Evolutionary conservation across 2,113 vertebrate genomes (phyloP).

Genomic region (Nibea albiflora): DNA sequence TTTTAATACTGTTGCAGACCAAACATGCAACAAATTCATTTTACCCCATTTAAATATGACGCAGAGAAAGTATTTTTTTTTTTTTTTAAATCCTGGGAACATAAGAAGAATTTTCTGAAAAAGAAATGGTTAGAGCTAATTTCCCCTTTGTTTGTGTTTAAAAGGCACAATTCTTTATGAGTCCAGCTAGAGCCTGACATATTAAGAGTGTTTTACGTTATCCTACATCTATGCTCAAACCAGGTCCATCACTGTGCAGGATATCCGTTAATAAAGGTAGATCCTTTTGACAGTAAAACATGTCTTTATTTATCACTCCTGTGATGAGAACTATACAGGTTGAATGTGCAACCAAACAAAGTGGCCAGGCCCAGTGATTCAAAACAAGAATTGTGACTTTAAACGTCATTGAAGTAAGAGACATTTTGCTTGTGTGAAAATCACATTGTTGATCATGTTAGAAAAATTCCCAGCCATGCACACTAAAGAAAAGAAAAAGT

Average conservation of each 20-base stretch:
- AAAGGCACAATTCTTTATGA: slow-evolving; percentile 71
- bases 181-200: slow-evolving; percentile 2
- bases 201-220: neutral
- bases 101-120: slow-evolving; percentile 72
- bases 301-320: neutral
- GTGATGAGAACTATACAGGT: neutral
- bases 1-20: slow-evolving; percentile 99
- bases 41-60: slow-evolving; percentile 85
- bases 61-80: slow-evolving; percentile 73
- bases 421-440: slow-evolving; percentile 85
- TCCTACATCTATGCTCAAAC: neutral
- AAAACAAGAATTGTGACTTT: slow-evolving; percentile 75
- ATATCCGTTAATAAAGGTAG: neutral
- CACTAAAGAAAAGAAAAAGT: slow-evolving; percentile 82
- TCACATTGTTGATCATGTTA: slow-evolving; percentile 86
- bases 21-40: slow-evolving; percentile 99
- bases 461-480: slow-evolving; percentile 79
- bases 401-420: slow-evolving; percentile 56
- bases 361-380: slow-evolving; percentile 3
- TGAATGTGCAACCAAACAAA: neutral
- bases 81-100: slow-evolving; percentile 70
- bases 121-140: slow-evolving; percentile 64
- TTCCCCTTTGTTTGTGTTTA: slow-evolving; percentile 58
- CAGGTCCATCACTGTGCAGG: neutral
- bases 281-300: neutral